A percentile compares a stretch with the other conserved stretches of the same genome.
These are phyloP conservation scores for Hyles lineata DNA, from an alignment of 2,888 invertebrate genomes.

Conservation along the genomic window DNA sequence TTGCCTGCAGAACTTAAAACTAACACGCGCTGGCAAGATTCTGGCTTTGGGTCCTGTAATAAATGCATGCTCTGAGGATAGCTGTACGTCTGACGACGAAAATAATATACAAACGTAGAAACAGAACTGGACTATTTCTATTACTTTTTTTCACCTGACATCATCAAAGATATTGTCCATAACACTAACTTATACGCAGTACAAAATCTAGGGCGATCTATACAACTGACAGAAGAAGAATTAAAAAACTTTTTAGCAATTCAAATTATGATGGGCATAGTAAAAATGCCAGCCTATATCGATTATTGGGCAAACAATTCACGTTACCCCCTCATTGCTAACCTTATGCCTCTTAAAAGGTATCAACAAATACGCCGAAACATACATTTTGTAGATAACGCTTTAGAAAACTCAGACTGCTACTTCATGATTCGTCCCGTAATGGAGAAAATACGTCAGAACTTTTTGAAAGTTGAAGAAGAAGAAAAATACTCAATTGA, in stretches of 20 bases:
- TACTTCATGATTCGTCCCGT: slow-evolving; percentile 31
- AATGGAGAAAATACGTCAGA: slow-evolving; percentile 28
- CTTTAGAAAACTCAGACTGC: slow-evolving; percentile 20
- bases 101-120: slow-evolving; percentile 27
- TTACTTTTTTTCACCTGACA: slow-evolving; percentile 36
- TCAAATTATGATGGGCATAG: slow-evolving; percentile 35
- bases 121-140: slow-evolving; percentile 36
- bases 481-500: slow-evolving; percentile 38
- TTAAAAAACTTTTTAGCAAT: slow-evolving; percentile 40
- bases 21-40: slow-evolving; percentile 6
- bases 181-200: slow-evolving; percentile 39
- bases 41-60: slow-evolving; percentile 4
- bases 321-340: slow-evolving; percentile 30
- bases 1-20: slow-evolving; percentile 10
- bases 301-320: slow-evolving; percentile 33
- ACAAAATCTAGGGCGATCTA: slow-evolving; percentile 34
- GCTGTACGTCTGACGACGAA: slow-evolving; percentile 3
- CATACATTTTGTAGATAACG: slow-evolving; percentile 33
- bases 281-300: slow-evolving; percentile 31
- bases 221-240: slow-evolving; percentile 34
- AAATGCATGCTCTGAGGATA: slow-evolving; percentile 11
- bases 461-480: slow-evolving; percentile 19
- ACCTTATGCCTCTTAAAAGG: slow-evolving; percentile 32
- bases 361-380: slow-evolving; percentile 29
- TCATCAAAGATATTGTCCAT: slow-evolving; percentile 36